Conservation (phyloP, 2,888 invertebrate genomes). For the Strigamia maritima region DNA sequence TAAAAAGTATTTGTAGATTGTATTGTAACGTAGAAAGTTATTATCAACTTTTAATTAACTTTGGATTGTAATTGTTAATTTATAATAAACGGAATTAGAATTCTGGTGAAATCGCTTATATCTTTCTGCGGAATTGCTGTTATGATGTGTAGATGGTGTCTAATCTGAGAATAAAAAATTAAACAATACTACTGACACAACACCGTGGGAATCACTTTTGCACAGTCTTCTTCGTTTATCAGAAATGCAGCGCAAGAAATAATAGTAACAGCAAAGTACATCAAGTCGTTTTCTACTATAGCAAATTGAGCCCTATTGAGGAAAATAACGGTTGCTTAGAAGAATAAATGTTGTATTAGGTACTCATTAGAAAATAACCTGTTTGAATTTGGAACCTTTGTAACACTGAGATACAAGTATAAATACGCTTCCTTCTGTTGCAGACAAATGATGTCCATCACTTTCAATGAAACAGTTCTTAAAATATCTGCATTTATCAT, state of each 20-base stretch:
- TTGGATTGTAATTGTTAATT: slow-evolving; percentile 3
- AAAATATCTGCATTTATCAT: neutral
- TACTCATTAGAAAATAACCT: neutral
- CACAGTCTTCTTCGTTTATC: neutral
- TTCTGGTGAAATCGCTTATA: slow-evolving; percentile 13
- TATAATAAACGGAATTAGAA: slow-evolving; percentile 29
- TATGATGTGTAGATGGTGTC: neutral
- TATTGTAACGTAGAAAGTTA: neutral
- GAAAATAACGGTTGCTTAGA: neutral
- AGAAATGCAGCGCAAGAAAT: slow-evolving; percentile 26
- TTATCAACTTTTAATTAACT: slow-evolving; percentile 12
- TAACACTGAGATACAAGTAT: neutral
- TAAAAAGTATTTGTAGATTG: neutral
- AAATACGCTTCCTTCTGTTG: slow-evolving; percentile 3
- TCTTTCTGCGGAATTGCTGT: slow-evolving; percentile 17
- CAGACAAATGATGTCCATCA: slow-evolving; percentile 7
- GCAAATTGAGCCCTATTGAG: neutral
- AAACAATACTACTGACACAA: neutral
- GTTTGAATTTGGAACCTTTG: neutral
- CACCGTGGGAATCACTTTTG: neutral
- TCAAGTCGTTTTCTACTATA: slow-evolving; percentile 33
- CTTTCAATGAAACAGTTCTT: slow-evolving; percentile 3
- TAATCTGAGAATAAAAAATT: neutral
- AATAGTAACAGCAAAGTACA: slow-evolving; percentile 5
- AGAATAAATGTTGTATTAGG: neutral